These are phyloP conservation scores for Manduca sexta DNA, from an alignment of 1,140 invertebrate genomes.

Conservation along the genomic window DNA sequence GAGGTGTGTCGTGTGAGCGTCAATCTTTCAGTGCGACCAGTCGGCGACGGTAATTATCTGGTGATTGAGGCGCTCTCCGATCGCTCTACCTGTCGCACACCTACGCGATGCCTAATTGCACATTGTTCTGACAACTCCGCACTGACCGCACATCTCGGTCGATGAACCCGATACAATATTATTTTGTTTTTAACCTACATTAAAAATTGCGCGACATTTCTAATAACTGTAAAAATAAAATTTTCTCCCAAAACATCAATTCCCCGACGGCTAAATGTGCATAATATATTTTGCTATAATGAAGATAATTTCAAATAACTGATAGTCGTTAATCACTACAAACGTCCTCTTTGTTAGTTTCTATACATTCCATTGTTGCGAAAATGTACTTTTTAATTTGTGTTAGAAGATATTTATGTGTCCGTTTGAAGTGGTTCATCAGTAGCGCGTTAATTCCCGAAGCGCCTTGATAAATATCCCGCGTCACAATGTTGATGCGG, in stretches of 20 bases:
- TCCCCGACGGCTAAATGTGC: too few species aligned
- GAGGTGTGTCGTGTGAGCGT: constrained; percentile 22
- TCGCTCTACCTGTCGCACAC: constrained; percentile 16
- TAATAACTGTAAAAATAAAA: too few species aligned
- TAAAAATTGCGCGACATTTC: too few species aligned
- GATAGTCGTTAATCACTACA: constrained; percentile 7
- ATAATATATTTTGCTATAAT: too few species aligned
- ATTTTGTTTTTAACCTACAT: too few species aligned
- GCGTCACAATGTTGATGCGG: constrained; percentile 32
- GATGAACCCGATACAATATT: constrained; percentile 26
- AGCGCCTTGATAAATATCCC: constrained; percentile 42
- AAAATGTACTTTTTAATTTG: constrained; percentile 46
- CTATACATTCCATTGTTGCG: constrained; percentile 15
- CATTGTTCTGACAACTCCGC: constrained; percentile 47
- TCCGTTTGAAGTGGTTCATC: constrained; percentile 48
- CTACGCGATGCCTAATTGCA: constrained; percentile 42
- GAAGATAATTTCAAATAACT: too few species aligned
- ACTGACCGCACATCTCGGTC: constrained; percentile 39
- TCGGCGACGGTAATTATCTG: constrained; percentile 60
- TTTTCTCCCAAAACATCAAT: too few species aligned
- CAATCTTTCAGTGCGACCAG: constrained; percentile 54
- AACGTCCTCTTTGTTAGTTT: constrained; percentile 5
- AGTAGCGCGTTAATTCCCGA: constrained; percentile 41
- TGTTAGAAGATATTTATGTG: constrained; percentile 41
- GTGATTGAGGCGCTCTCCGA: constrained; percentile 39